A percentile compares a stretch with the other conserved stretches of the same genome.
Evolutionary conservation across 64 coral and sea anemone genomes (phyloP).

Genomic region (Orbicella faveolata): DNA sequence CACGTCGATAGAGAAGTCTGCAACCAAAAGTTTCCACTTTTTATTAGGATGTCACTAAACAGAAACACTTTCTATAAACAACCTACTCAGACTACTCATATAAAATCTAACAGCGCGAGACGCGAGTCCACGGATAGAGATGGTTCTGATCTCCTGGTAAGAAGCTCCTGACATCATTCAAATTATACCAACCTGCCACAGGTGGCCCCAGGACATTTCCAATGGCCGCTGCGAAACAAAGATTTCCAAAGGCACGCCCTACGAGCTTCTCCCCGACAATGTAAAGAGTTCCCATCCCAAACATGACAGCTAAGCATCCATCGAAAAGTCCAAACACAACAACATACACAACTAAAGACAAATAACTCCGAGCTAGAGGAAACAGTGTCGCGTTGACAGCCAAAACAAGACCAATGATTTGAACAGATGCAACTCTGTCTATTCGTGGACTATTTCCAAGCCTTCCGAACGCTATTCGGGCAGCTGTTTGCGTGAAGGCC

Average conservation of each 20-base stretch:
- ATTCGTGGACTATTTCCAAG: conserved; percentile 24
- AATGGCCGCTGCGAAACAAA: conserved; percentile 59
- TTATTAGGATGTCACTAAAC: not conserved
- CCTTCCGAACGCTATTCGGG: conserved; percentile 31
- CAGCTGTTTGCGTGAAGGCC: conserved; percentile 47
- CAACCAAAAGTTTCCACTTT: not conserved
- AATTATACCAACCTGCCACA: conserved; percentile 56
- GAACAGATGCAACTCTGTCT: conserved; percentile 16
- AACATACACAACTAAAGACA: conserved; percentile 34
- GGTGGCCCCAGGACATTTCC: conserved; percentile 58
- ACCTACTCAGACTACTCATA: no score
- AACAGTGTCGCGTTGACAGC: conserved; percentile 55
- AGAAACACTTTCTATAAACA: no score
- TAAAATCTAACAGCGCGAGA: no score
- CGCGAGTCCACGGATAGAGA: no score
- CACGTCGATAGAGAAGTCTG: no score
- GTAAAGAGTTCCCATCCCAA: conserved; percentile 76
- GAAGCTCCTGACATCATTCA: not conserved
- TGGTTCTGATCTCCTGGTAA: not conserved
- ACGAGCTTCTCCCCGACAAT: conserved; percentile 67
- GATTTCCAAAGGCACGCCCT: conserved; percentile 69
- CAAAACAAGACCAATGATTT: conserved; percentile 32
- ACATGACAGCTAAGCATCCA: conserved; percentile 80
- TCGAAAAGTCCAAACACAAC: conserved; percentile 76
- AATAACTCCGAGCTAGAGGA: conserved; percentile 31